Percentiles rank a stretch among this genome's conserved stretches.
Evolutionary conservation across 2,113 vertebrate genomes (phyloP).

Genomic region (western clawed frog (Xenopus tropicalis)): DNA sequence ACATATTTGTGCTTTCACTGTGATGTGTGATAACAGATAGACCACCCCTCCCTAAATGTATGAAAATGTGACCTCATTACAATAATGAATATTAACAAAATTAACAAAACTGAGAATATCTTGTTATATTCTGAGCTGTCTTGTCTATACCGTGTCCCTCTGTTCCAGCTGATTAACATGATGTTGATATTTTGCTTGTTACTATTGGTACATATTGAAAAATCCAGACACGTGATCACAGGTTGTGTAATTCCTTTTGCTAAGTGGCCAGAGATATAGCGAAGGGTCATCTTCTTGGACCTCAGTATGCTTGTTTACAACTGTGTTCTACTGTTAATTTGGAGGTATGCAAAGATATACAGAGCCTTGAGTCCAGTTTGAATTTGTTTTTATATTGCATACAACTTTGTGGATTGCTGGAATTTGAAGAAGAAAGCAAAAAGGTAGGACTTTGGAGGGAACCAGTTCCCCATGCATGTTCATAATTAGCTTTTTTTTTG

Average conservation of each 20-base stretch:
- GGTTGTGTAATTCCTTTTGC: not conserved
- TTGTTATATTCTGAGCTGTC: conserved; percentile 53
- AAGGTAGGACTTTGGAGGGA: conserved; percentile 65
- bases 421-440: conserved; percentile 68
- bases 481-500: conserved; percentile 35
- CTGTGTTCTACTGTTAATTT: conserved; percentile 42
- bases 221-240: not conserved
- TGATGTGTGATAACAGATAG: conserved; percentile 45
- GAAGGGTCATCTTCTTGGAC: not conserved
- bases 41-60: conserved; percentile 43
- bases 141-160: conserved; percentile 59
- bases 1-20: conserved; percentile 62
- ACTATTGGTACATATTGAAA: not conserved
- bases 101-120: conserved; percentile 6
- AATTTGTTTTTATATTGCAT: conserved; percentile 68
- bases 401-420: conserved; percentile 71
- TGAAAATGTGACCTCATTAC: conserved; percentile 49
- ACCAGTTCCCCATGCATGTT: conserved; percentile 73
- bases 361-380: conserved; percentile 68
- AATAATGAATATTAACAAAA: conserved; percentile 47
- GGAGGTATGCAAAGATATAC: conserved; percentile 75
- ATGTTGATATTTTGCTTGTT: not conserved
- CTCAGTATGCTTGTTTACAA: conserved; percentile 11
- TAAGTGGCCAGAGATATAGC: not conserved
- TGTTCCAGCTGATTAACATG: conserved; percentile 55